Evolutionary conservation across 2,113 vertebrate genomes (phyloP).

Genomic region (Physeter macrocephalus): DNA sequence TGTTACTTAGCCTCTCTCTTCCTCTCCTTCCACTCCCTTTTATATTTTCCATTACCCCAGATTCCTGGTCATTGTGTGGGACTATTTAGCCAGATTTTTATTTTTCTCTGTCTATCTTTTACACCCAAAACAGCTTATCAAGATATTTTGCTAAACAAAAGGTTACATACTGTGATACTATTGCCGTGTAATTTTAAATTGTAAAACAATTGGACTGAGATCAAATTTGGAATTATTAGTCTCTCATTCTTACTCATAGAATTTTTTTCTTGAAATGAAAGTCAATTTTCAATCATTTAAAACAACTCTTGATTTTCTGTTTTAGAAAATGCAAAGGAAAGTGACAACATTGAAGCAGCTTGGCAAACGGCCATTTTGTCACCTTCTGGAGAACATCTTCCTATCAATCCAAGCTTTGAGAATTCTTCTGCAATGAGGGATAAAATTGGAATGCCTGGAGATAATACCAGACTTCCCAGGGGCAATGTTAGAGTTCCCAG

Average conservation of each 20-base stretch:
- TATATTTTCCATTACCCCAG: background rate
- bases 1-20: background rate
- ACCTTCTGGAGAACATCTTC: conserved; percentile 87
- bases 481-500: background rate
- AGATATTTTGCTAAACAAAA: background rate
- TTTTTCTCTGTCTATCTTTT: background rate
- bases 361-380: conserved; percentile 87
- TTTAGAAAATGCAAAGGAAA: conserved; percentile 76
- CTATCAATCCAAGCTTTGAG: conserved; percentile 90
- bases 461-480: background rate
- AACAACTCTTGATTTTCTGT: conserved; percentile 41
- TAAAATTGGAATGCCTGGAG: conserved; percentile 64
- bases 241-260: background rate
- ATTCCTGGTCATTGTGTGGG: background rate
- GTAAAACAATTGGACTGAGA: background rate
- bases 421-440: conserved; percentile 87
- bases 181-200: background rate
- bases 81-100: background rate
- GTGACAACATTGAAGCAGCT: conserved; percentile 78
- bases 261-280: background rate
- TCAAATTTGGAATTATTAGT: background rate
- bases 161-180: background rate
- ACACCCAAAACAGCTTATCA: background rate
- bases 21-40: background rate
- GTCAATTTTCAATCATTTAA: background rate